These are phyloP conservation scores for Thalassarche chlororhynchos DNA, from an alignment of 2,113 vertebrate species.

Conservation along the genomic window DNA sequence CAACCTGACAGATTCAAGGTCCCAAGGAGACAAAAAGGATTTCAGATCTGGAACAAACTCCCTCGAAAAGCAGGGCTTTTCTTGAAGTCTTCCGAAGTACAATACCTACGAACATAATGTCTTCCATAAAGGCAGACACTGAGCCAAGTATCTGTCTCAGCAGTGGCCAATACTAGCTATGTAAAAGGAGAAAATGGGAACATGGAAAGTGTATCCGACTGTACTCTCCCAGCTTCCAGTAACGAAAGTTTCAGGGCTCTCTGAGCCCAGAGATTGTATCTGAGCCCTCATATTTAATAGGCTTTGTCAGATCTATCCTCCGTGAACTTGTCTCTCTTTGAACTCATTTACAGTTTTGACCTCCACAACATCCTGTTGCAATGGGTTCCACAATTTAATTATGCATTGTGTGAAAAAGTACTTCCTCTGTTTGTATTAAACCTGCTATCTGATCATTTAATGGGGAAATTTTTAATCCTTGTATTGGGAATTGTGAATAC, in stretches of 20 bases:
- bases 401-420: constrained; percentile 62
- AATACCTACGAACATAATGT: neutral
- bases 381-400: constrained; percentile 53
- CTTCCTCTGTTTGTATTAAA: constrained; percentile 67
- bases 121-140: neutral
- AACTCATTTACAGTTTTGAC: constrained; percentile 60
- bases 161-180: neutral
- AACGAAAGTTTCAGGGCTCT: neutral
- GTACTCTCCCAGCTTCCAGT: neutral
- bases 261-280: constrained; percentile 1
- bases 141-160: constrained; percentile 38
- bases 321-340: constrained; percentile 59
- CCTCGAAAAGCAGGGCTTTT: neutral
- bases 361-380: constrained; percentile 64
- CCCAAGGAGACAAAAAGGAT: neutral
- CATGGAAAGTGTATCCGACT: neutral
- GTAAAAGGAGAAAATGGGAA: neutral
- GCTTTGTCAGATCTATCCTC: constrained; percentile 43
- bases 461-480: neutral
- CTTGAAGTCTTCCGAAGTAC: neutral
- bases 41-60: neutral
- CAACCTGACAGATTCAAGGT: neutral
- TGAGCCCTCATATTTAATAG: constrained; percentile 40
- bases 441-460: constrained; percentile 1
- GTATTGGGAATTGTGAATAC: neutral